phyloP scores from a whole-genome alignment of 2,113 vertebrate genomes.

The Prochilodus magdalenae region DNA sequence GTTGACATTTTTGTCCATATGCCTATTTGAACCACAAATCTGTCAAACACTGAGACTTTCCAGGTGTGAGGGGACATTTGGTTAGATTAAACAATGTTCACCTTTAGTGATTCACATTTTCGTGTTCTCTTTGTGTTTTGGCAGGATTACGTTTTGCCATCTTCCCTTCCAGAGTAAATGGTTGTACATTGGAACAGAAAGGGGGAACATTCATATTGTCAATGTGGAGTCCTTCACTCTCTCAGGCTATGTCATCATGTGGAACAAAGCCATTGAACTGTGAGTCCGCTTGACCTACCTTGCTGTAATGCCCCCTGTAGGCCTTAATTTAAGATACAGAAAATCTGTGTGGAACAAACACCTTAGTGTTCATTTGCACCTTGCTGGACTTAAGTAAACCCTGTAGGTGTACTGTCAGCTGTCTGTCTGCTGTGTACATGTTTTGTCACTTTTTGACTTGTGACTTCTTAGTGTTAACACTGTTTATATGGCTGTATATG shows the following conservation, averaged over 20 bases:
- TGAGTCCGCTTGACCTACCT: slow-evolving; percentile 76
- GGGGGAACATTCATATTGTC: slow-evolving; percentile 98
- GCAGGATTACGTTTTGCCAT: slow-evolving; percentile 97
- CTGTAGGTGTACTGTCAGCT: neutral
- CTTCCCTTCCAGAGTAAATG: slow-evolving; percentile 99
- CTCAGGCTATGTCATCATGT: slow-evolving; percentile 99
- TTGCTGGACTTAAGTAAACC: neutral
- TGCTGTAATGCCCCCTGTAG: neutral
- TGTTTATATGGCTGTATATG: neutral
- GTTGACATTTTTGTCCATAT: slow-evolving; percentile 29
- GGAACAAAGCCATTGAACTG: slow-evolving; percentile 99
- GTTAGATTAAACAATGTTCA: slow-evolving; percentile 12
- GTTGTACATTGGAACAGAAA: slow-evolving; percentile 96
- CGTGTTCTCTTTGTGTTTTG: slow-evolving; percentile 68
- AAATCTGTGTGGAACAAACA: neutral
- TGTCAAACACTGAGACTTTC: neutral
- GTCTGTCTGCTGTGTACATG: neutral
- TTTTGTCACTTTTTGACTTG: neutral
- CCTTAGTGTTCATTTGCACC: neutral
- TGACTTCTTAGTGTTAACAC: neutral
- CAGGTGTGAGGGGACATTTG: neutral
- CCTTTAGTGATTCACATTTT: slow-evolving; percentile 56
- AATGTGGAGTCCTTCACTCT: slow-evolving; percentile 99
- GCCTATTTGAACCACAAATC: slow-evolving; percentile 57
- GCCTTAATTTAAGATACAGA: neutral